phyloP scores from a whole-genome alignment of 1,140 invertebrate genomes.

The Lycorma delicatula region DNA sequence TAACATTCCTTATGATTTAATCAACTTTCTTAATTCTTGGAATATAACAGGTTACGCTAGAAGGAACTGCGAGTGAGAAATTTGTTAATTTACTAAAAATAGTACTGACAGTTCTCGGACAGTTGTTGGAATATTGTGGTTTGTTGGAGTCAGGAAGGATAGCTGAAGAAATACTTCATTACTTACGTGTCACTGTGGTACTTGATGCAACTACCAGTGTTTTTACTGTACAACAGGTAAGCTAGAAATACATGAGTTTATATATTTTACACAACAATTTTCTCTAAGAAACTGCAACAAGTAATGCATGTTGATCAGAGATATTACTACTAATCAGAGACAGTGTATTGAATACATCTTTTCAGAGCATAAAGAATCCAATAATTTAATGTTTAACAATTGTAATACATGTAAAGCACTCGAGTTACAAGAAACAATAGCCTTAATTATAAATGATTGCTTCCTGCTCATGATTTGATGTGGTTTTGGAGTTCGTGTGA shows the following conservation, averaged over 20 bases:
- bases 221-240: constrained; percentile 64
- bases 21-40: constrained; percentile 9
- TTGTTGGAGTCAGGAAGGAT: constrained; percentile 62
- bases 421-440: no score
- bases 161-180: constrained; percentile 72
- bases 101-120: constrained; percentile 54
- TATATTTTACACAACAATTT: background rate
- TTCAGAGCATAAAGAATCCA: no score
- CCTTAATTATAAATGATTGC: no score
- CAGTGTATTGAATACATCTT: no score
- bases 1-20: constrained; percentile 4
- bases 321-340: no score
- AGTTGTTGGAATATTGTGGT: constrained; percentile 66
- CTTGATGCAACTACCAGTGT: constrained; percentile 62
- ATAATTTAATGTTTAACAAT: no score
- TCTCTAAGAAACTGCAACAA: constrained; percentile 5
- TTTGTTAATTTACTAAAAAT: constrained; percentile 61
- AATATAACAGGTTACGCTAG: constrained; percentile 55
- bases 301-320: no score
- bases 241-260: background rate
- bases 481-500: no score
- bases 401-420: no score
- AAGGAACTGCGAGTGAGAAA: constrained; percentile 59
- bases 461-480: no score
- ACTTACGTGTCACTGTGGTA: constrained; percentile 61